These are phyloP conservation scores for Eira barbara DNA, from an alignment of 2,113 vertebrate genomes.

Conservation along the genomic window DNA sequence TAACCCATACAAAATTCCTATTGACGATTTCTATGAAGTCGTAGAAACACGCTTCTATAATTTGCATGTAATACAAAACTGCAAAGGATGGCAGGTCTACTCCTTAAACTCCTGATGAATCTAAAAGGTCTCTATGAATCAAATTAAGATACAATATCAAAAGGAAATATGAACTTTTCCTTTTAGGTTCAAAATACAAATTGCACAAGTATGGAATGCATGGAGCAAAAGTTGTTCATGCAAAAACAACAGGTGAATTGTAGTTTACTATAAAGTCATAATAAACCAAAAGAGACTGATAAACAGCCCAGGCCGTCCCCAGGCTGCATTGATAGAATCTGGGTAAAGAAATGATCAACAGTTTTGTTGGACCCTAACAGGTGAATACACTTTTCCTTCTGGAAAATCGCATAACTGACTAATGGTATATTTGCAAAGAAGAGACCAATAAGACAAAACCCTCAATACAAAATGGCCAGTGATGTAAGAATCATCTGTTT, in stretches of 20 bases:
- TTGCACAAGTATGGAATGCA: background rate
- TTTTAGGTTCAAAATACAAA: slow-evolving; percentile 1
- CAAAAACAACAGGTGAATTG: background rate
- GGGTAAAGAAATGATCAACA: background rate
- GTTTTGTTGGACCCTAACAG: background rate
- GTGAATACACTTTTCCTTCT: background rate
- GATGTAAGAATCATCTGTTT: background rate
- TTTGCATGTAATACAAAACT: background rate
- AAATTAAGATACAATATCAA: slow-evolving; percentile 15
- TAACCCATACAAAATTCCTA: background rate
- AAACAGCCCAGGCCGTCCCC: background rate
- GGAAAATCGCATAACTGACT: background rate
- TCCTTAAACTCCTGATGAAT: background rate
- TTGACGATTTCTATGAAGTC: background rate
- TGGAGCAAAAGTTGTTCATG: background rate
- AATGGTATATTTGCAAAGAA: background rate
- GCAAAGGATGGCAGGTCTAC: background rate
- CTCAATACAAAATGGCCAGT: background rate
- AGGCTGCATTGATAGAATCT: background rate
- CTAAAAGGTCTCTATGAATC: background rate
- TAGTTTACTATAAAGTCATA: background rate
- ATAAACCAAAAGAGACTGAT: background rate
- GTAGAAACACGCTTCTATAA: background rate
- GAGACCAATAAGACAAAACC: background rate
- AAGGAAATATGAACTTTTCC: background rate